Evolutionary conservation across 2,888 invertebrate genomes (phyloP).

Genomic region (Pediacus dermestoides): DNA sequence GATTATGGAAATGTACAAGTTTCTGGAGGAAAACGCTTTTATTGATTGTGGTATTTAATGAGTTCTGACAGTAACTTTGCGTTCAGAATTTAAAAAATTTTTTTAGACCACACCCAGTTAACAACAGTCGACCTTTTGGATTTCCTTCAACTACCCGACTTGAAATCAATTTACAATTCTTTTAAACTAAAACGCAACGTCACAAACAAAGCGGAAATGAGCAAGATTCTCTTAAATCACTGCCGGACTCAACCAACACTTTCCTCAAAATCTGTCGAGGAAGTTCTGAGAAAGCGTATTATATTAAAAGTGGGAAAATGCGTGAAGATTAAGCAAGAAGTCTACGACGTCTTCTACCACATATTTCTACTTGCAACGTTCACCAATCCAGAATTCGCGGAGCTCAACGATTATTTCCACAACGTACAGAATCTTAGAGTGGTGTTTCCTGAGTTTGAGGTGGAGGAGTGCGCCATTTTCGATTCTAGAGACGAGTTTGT

Average conservation of each 20-base stretch:
- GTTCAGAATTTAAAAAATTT: slow-evolving; percentile 8
- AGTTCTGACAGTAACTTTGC: not conserved
- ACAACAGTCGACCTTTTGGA: slow-evolving; percentile 17
- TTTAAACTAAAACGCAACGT: slow-evolving; percentile 18
- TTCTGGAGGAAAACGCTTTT: slow-evolving; percentile 27
- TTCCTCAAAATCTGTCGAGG: slow-evolving; percentile 29
- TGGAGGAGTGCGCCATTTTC: slow-evolving; percentile 34
- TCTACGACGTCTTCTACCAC: slow-evolving; percentile 31
- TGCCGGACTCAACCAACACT: slow-evolving; percentile 35
- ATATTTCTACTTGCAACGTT: slow-evolving; percentile 37
- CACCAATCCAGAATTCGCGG: slow-evolving; percentile 29
- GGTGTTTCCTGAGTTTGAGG: slow-evolving; percentile 29
- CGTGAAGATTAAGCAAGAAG: slow-evolving; percentile 31
- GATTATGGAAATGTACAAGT: slow-evolving; percentile 25
- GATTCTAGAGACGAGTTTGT: slow-evolving; percentile 32
- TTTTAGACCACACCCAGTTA: slow-evolving; percentile 20
- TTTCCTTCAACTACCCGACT: slow-evolving; percentile 13
- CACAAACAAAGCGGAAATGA: slow-evolving; percentile 23
- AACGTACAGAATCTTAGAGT: slow-evolving; percentile 24
- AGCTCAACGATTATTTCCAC: slow-evolving; percentile 32
- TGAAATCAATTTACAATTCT: slow-evolving; percentile 17
- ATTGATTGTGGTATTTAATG: slow-evolving; percentile 28
- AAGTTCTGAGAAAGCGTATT: slow-evolving; percentile 32
- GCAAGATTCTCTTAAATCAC: slow-evolving; percentile 25
- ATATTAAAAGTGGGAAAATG: slow-evolving; percentile 33